A percentile compares a stretch with the other conserved stretches of the same genome.
These are phyloP conservation scores for Neofelis nebulosa DNA, from an alignment of 2,113 vertebrate genomes.

Conservation along the genomic window DNA sequence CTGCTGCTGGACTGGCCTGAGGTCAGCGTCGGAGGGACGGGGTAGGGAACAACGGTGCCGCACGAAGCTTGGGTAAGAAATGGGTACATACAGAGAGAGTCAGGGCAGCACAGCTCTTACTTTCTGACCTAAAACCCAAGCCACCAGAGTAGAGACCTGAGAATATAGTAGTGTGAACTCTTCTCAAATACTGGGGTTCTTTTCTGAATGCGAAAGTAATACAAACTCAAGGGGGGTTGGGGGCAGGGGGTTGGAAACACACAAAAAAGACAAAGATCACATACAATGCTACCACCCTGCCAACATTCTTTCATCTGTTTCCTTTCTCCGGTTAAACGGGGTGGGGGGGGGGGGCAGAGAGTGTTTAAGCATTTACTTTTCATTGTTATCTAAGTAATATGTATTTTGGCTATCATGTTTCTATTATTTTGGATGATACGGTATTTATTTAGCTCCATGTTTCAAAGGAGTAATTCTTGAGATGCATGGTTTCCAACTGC, in stretches of 20 bases:
- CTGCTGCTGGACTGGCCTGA: background rate
- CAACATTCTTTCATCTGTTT: background rate
- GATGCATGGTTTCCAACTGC: background rate
- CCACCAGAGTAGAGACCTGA: background rate
- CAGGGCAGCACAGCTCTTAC: background rate
- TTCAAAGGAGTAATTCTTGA: background rate
- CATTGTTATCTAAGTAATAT: background rate
- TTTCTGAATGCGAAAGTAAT: background rate
- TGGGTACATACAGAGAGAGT: background rate
- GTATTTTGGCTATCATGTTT: background rate
- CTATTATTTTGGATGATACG: background rate
- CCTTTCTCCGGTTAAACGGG: background rate
- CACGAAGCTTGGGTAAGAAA: background rate
- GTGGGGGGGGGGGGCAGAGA: background rate
- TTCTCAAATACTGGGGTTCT: background rate
- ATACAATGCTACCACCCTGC: background rate
- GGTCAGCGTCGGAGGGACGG: background rate
- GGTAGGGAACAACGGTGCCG: background rate
- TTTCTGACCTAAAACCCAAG: background rate
- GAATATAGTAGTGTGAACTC: background rate
- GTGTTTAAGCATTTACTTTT: background rate
- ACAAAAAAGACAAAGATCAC: background rate
- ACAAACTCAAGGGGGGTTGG: background rate
- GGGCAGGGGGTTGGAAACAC: background rate
- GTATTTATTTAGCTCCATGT: background rate